Evolutionary conservation across 2,888 invertebrate genomes (phyloP).

Genomic region (Bhutanitis thaidina): DNA sequence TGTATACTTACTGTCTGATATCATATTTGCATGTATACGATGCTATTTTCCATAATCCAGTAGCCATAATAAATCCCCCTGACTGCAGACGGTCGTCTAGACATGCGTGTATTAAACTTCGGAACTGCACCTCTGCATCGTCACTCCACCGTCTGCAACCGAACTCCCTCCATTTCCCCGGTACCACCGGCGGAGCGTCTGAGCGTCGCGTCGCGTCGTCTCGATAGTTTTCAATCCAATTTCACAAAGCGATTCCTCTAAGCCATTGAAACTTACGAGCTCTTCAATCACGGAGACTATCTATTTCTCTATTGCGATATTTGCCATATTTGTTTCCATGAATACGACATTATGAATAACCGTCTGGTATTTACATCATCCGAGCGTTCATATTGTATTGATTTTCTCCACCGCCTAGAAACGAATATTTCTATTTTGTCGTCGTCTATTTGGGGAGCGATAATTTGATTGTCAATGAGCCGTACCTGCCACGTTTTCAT

Average conservation of each 20-base stretch:
- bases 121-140: conserved; percentile 2
- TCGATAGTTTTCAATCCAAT: conserved; percentile 8
- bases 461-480: not conserved
- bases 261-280: too few relatives aligned
- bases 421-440: conserved; percentile 1
- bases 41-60: not conserved
- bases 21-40: not conserved
- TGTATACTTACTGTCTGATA: not conserved
- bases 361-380: not conserved
- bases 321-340: not conserved
- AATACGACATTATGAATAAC: not conserved
- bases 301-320: too few relatives aligned
- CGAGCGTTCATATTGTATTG: conserved; percentile 1
- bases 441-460: not conserved
- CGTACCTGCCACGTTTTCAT: not conserved
- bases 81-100: conserved; percentile 10
- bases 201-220: not conserved
- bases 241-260: not conserved
- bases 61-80: conserved; percentile 3
- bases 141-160: not conserved
- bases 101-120: conserved; percentile 10
- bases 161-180: not conserved
- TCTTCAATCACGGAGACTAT: too few relatives aligned
- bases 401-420: conserved; percentile 1
- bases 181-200: not conserved